Conservation (phyloP, 2,888 invertebrate species). For the Erannis defoliaria region DNA sequence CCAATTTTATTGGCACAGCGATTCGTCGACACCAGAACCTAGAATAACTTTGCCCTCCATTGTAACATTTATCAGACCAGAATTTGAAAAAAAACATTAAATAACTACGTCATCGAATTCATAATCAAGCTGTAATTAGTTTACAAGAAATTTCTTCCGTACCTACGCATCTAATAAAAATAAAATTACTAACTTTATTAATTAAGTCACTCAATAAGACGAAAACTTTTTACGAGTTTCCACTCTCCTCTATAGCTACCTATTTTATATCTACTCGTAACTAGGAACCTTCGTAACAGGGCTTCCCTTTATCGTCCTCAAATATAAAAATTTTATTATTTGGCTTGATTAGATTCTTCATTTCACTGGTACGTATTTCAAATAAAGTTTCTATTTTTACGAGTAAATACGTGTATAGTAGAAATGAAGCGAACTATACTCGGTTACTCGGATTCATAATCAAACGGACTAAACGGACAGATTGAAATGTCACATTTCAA, state of each 20-base stretch:
- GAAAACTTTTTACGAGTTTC: conserved; percentile 36
- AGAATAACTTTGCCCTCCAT: not conserved
- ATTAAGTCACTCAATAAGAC: conserved; percentile 29
- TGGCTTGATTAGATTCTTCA: not conserved
- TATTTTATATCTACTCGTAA: conserved; percentile 14
- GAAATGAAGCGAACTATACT: not conserved
- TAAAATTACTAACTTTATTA: conserved; percentile 33
- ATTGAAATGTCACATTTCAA: too few species aligned
- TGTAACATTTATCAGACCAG: not conserved
- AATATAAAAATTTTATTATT: conserved; percentile 5
- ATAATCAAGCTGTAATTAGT: conserved; percentile 8
- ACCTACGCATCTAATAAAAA: conserved; percentile 27
- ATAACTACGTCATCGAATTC: not conserved
- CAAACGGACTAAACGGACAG: too few species aligned
- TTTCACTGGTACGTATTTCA: not conserved
- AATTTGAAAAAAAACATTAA: not conserved
- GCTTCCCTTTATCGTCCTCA: conserved; percentile 12
- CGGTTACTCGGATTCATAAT: too few species aligned
- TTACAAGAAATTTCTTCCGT: conserved; percentile 4
- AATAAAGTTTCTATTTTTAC: not conserved
- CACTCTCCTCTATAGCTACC: conserved; percentile 6
- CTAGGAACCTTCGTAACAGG: conserved; percentile 18
- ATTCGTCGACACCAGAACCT: too few species aligned
- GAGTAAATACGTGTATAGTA: not conserved
- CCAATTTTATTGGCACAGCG: too few species aligned